Evolutionary conservation across 2,113 vertebrate genomes (phyloP), one percentile per base, ranked within the genome.

Genomic region (Petrocephalus microphthalmus): DNA sequence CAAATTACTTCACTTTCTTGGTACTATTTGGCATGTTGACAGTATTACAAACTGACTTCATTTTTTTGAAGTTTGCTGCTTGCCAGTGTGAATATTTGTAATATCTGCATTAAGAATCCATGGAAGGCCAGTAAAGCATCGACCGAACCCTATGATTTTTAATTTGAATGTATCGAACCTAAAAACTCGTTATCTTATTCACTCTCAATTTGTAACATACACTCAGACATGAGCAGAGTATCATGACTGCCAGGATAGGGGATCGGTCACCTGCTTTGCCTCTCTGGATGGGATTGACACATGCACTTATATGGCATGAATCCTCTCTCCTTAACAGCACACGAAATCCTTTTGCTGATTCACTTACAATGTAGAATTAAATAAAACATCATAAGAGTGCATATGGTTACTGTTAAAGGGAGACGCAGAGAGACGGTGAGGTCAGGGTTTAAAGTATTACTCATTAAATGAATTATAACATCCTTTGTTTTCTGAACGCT

Each of bases 401-500:
- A 49, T 71, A 42, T 87, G 86, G 45, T 52, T 87, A 87, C n/a
- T 74, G n/a, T 87, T 25, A 78, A 56, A 52, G 67, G 71, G 19
- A 11, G 37, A 67, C 52, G 52, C n/a, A 49, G 10, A 60, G 89
- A 78, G 52, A 64, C 49, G 57, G 74, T 6, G 45, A 37, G 51
- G 47, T 85, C 54, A 85, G 47, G 47, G 89, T 64, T 74, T 87
- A 51, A 87, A 52, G 86, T 19, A 74, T 87, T 51, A 87, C 60
- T 74, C 67, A 67, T 60, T 74, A 60, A 52, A 51, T 87, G 60
- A 87, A 60, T 51, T 47, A 74, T 29, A 47, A 74, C 47, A 11
- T 19, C 33, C 45, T 54, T 78, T n/a, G 49, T 86, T 85, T 29
- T 37, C 37, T 84, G 5, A 33, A 84, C 20, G 7, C 20, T 22